Evolutionary conservation across 2,797 vertebrate species (phyloP).

Genomic region (Arrhamphus sclerolepis): DNA sequence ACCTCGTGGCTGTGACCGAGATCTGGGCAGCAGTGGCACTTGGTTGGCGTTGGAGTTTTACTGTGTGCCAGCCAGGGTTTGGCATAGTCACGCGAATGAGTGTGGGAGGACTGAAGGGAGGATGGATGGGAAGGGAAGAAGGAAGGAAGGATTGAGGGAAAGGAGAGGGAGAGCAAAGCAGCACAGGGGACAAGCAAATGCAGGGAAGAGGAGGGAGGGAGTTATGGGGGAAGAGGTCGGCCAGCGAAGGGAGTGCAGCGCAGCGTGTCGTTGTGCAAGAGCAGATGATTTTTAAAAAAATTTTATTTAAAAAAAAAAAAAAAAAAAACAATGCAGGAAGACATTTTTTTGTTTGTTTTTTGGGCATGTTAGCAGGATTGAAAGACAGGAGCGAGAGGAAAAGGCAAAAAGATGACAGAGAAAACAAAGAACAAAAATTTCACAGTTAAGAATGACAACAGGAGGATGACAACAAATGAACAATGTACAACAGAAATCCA

Average conservation of each 20-base stretch:
- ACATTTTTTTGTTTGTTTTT: constrained; percentile 24
- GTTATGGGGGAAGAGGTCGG: constrained; percentile 15
- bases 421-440: constrained; percentile 66
- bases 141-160: neutral
- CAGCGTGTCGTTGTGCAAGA: constrained; percentile 48
- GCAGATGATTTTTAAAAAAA: constrained; percentile 17
- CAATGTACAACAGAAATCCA: constrained; percentile 39
- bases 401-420: constrained; percentile 72
- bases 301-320: constrained; percentile 13
- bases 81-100: constrained; percentile 96
- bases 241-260: constrained; percentile 37
- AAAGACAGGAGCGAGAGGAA: constrained; percentile 52
- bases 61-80: constrained; percentile 99
- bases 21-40: constrained; percentile 93
- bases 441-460: constrained; percentile 76
- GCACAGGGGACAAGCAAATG: constrained; percentile 35
- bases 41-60: constrained; percentile 92
- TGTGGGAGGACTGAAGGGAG: constrained; percentile 91
- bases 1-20: constrained; percentile 90
- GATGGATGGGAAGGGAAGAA: constrained; percentile 70
- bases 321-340: constrained; percentile 35
- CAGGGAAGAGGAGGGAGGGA: constrained; percentile 6
- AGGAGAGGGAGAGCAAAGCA: constrained; percentile 60
- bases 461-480: constrained; percentile 46
- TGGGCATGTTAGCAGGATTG: constrained; percentile 52